phyloP scores from a whole-genome alignment of 2,888 invertebrate species.

The Chrysolina haemoptera region DNA sequence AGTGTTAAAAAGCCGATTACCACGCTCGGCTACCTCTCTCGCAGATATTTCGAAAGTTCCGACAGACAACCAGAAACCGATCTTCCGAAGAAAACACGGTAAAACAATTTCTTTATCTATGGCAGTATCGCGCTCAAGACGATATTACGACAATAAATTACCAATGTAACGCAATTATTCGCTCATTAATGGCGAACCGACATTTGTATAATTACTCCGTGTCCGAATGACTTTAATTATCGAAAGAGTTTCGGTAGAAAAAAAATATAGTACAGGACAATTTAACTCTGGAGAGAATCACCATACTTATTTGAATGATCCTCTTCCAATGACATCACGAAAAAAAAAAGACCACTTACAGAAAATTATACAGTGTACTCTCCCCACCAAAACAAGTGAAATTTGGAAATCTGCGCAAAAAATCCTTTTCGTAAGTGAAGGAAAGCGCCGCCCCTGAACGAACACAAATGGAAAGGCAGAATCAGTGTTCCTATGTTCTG shows the following conservation, averaged over 20 bases:
- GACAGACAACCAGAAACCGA: background rate
- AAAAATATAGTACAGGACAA: too few relatives aligned
- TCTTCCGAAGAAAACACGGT: background rate
- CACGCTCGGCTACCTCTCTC: background rate
- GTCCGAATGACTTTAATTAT: background rate
- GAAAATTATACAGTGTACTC: too few relatives aligned
- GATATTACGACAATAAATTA: constrained; percentile 4
- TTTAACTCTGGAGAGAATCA: too few relatives aligned
- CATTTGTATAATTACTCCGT: background rate
- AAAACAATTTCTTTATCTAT: background rate
- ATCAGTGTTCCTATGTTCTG: too few relatives aligned
- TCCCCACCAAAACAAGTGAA: too few relatives aligned
- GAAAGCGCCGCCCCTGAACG: too few relatives aligned
- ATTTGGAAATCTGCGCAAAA: too few relatives aligned
- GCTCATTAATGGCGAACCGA: background rate
- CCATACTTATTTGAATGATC: too few relatives aligned
- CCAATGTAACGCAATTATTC: background rate
- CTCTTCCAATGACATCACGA: too few relatives aligned
- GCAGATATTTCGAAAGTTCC: constrained; percentile 6
- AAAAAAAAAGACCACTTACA: too few relatives aligned
- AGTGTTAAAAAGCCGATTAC: background rate
- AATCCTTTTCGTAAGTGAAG: too few relatives aligned
- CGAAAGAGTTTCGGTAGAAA: background rate
- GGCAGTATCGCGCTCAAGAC: background rate
- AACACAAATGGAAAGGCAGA: too few relatives aligned